Percentiles rank a stretch among this genome's conserved stretches.
Conservation (phyloP, 2,113 vertebrate species). For the Eolophus roseicapilla region DNA sequence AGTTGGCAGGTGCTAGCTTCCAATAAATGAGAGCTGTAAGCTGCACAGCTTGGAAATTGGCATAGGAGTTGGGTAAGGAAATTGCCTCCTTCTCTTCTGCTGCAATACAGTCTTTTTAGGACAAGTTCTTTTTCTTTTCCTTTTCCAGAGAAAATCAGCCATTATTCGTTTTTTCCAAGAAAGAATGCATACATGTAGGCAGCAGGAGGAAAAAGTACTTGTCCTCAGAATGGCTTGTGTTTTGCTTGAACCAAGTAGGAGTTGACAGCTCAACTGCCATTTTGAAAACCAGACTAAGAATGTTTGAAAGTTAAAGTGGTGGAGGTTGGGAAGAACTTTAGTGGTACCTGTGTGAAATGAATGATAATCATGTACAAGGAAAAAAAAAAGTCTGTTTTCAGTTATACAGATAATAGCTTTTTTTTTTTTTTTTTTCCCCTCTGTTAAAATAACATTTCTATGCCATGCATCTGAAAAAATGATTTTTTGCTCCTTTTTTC, state of each 20-base stretch:
- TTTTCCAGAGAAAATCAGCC: neutral
- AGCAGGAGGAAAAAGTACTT: neutral
- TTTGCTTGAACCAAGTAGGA: neutral
- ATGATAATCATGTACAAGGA: neutral
- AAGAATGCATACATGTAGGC: neutral
- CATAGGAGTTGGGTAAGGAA: slow-evolving; percentile 41
- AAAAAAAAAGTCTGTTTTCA: neutral
- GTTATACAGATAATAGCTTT: neutral
- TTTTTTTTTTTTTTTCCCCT: neutral
- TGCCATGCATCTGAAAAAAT: neutral
- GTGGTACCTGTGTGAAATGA: neutral
- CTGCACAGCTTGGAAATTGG: slow-evolving; percentile 50
- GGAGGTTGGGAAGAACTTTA: neutral
- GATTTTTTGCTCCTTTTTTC: neutral
- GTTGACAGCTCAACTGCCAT: neutral
- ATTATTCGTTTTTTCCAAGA: neutral
- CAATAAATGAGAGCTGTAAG: slow-evolving; percentile 4
- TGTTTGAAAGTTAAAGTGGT: neutral
- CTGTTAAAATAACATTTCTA: neutral
- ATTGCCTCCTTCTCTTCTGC: neutral
- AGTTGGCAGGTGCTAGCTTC: slow-evolving; percentile 53
- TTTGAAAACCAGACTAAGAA: neutral
- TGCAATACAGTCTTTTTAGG: slow-evolving; percentile 15
- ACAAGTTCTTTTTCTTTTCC: neutral
- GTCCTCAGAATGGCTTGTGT: neutral